Base-by-base conservation (phyloP, 1,140 invertebrate species). In the Galleria mellonella region DNA sequence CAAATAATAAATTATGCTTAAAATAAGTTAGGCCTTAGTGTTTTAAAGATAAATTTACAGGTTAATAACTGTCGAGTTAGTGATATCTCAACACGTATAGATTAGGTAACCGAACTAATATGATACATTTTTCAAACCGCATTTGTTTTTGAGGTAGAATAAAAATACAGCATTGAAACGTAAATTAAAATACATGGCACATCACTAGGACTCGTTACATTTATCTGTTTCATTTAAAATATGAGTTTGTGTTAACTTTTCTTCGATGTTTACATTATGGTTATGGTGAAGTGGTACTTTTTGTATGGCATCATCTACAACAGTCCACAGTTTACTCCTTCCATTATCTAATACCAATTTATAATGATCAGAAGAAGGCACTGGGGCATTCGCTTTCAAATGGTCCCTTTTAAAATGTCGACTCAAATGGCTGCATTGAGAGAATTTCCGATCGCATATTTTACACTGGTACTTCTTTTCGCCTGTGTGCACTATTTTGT, bases 381-480 rank as follows among this genome's bases (percentile, higher is more conserved):
- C 37, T 4, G 81, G 77, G 4, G 54, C 64, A 37, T 74, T 69
- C 9, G 76, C 74, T 50, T 72, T 72, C 0, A 61, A 65, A 45
- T 85, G 82, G 12, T 83, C 78, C 10, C 68, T 57, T 30, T 76
- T 75, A 51, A 82, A 82, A 55, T 85, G 78, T 6, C 82, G 56
- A 2, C 66, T 75, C 9, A 85, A 44, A 45, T 85, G 82, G 51
- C 78, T 78, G 0, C 73, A 73, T 53, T 85, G 82, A 1, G 76
- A 72, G 61, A 85, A 85, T 33, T 79, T 79, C 29, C 76, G 57
- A 5, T 83, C 73, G 36, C 82, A 85, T 49, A 85, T 68, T 42
- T 78, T 79, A 36, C 82, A 85, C 36, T 85, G 77, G 44, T 85
- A 85, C 23, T 72, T 73, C 40, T 79, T 81, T 15, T 83, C 69